Base-by-base conservation (phyloP, 1,140 invertebrate species). In the Hycleus phaleratus region DNA sequence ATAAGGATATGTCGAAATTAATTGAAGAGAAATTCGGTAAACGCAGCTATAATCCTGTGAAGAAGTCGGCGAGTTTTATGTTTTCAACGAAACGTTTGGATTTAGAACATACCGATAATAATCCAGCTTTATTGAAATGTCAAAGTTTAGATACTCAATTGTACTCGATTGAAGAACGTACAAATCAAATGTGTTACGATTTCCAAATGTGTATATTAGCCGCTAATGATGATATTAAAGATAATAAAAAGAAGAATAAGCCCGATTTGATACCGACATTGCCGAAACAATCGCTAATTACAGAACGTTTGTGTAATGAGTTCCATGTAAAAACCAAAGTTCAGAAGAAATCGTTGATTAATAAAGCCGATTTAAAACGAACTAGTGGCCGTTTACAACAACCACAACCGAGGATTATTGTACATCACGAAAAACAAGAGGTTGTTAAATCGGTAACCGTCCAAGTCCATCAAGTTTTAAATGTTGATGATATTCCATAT, bases 1-100 rank as follows among this genome's bases (percentile, higher is more conserved):
- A 71, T 46, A 71, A 71, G 48, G 69, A 71, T 46, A 71, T 71
- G 69, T 71, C 69, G 9, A 69, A 67, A 49, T 58, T 71, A 46
- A 71, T 71, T 11, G 69, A 71, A 44, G 69, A 71, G 43, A 68
- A 65, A 54, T 69, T 71, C 43, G 66, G 66, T 24, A 59, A 63
- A 44, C 66, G 66, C 25, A 62, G 60, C 44, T 66, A 68, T 25
- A 71, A 71, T 59, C 69, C 69, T 0, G 68, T 71, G 18, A 71
- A 71, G 51, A 71, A 71, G 48, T 71, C 69, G 0, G 69, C 69
- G 5, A 69, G 67, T 53, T 71, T 71, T 54, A 71, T 71, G 69
- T 71, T 69, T 54, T 63, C 69, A 2, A 62, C 61, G 0, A 71
- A 69, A 59, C 45, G 61, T 5, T 64, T 69, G 10, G 61, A 68